phyloP scores from a whole-genome alignment of 2,797 vertebrate species.

The Helostoma temminkii region DNA sequence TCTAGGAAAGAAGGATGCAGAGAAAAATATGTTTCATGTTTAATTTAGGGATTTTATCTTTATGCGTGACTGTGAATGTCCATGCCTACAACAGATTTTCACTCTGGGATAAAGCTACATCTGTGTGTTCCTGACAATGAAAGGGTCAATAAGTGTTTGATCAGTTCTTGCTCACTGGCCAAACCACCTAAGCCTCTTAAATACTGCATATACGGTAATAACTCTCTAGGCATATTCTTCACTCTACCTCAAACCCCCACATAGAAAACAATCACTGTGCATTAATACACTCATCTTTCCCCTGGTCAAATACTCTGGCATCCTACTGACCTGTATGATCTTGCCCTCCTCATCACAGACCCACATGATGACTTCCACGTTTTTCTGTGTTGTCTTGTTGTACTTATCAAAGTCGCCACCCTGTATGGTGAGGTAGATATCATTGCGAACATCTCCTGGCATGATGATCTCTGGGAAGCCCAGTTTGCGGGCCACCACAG shows the following conservation, averaged over 20 bases:
- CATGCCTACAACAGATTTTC: conserved; percentile 34
- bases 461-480: conserved; percentile 99
- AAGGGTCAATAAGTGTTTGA: conserved; percentile 41
- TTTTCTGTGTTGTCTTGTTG: conserved; percentile 98
- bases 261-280: conserved; percentile 3
- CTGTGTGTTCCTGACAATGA: conserved; percentile 29
- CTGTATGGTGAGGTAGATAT: conserved; percentile 95
- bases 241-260: conserved; percentile 1
- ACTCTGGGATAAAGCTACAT: conserved; percentile 34
- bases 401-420: conserved; percentile 97
- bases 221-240: background rate
- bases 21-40: conserved; percentile 24
- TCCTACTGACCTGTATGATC: conserved; percentile 88
- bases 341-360: conserved; percentile 96
- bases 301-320: conserved; percentile 4
- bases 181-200: conserved; percentile 36
- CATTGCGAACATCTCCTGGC: conserved; percentile 98
- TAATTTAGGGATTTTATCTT: conserved; percentile 33
- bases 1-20: conserved; percentile 68
- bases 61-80: conserved; percentile 3
- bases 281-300: conserved; percentile 19
- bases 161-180: conserved; percentile 44
- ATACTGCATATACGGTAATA: background rate
- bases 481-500: conserved; percentile 94
- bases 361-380: conserved; percentile 97